A percentile compares a stretch with the other conserved stretches of the same genome.
phyloP scores from a whole-genome alignment of 2,888 invertebrate species.

The Apoda limacodes region DNA sequence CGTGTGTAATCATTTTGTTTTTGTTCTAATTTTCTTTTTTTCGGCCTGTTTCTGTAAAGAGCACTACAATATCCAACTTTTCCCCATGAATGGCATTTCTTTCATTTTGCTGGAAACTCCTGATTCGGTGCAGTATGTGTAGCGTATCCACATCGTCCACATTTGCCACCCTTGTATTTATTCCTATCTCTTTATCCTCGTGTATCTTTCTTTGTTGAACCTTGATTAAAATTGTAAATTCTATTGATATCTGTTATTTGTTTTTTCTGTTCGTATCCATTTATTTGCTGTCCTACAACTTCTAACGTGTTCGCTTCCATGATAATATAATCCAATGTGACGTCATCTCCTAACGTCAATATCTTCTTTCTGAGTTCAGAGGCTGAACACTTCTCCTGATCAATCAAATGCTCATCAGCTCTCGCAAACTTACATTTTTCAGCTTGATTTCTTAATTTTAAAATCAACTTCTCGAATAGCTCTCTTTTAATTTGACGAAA shows the following conservation, averaged over 20 bases:
- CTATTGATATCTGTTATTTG: too few species aligned
- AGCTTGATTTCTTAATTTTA: constrained; percentile 17
- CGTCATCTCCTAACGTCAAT: constrained; percentile 12
- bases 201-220: neutral
- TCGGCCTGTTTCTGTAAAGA: constrained; percentile 4
- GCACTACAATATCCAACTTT: constrained; percentile 8
- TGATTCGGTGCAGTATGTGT: constrained; percentile 3
- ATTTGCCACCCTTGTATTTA: neutral
- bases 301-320: constrained; percentile 18
- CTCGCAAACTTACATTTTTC: constrained; percentile 18
- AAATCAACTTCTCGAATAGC: constrained; percentile 16
- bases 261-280: constrained; percentile 10
- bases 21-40: constrained; percentile 2
- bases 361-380: constrained; percentile 17
- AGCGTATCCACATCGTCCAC: constrained; percentile 9
- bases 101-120: constrained; percentile 14
- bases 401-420: constrained; percentile 18
- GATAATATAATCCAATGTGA: constrained; percentile 14
- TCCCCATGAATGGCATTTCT: constrained; percentile 15
- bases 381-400: constrained; percentile 20
- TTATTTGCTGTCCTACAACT: constrained; percentile 13
- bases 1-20: neutral
- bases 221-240: neutral
- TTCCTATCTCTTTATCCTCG: neutral
- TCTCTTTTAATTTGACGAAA: constrained; percentile 18